Base-by-base conservation (phyloP, 2,888 invertebrate genomes). In the Theretra japonica region DNA sequence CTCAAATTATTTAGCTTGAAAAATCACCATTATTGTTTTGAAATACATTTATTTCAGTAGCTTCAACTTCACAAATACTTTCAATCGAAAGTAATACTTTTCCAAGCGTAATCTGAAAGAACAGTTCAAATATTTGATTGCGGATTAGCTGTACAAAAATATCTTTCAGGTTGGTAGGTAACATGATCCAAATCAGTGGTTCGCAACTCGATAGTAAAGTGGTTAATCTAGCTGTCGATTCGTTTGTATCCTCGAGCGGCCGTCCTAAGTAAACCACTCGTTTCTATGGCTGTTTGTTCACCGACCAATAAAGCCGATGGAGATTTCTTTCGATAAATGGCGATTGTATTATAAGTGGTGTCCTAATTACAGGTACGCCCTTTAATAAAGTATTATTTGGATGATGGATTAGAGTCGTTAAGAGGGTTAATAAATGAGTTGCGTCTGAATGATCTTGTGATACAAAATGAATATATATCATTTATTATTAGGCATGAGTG, bases 261-360 rank as follows among this genome's bases (percentile, higher is more conserved):
- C 79, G 87, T 86, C 91, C 92, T 92, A 90, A 92, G 88, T 82
- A 93, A 93, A 93, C 91, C 84, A 82, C 88, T 88, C 79, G 79
- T 80, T 76, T 76, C 77, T 76, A 82, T 81, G 81, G 82, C 83
- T 88, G 88, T 90, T 91, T 91, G 86, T 82, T 78, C 79, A 82
- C 80, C 77, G 76, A 77, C 88, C 88, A 89, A 89, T 89, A 88
- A 85, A 81, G 82, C 75, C 71, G 72, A 79, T 76, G 70, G 78
- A 79, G 85, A 87, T 88, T 88, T 88, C 84, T 86, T 86, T 83
- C 75, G 80, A 15, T 79, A 82, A 88, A 85, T 84, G 82, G 48
- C 48, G 15, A 81, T 77, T 83, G 78, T 80, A 71, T 72, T 75
- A 72, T 72, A 69, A 72, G 59, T 76, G 73, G 74, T 77, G 77